Conservation (phyloP, 2,113 vertebrate species). For the Neotragus pygmaeus region DNA sequence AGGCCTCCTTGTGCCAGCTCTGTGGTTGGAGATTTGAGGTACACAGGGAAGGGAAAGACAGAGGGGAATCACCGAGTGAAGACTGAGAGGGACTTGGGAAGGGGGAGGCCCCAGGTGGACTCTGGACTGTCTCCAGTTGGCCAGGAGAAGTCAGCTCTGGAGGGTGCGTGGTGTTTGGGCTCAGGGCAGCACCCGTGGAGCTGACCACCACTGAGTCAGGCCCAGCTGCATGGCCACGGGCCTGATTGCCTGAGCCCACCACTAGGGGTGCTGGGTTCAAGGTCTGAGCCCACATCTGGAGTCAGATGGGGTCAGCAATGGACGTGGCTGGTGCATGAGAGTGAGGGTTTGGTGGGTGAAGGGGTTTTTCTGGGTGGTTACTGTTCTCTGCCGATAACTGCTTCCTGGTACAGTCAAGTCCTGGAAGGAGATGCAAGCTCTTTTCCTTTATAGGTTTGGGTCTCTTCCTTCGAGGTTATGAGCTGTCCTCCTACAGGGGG, state of each 20-base stretch:
- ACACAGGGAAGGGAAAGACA: not conserved
- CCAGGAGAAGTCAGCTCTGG: not conserved
- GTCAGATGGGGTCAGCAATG: not conserved
- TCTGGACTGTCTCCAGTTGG: not conserved
- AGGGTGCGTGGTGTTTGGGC: not conserved
- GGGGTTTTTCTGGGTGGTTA: not conserved
- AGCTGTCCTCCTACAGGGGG: not conserved
- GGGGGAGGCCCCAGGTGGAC: not conserved
- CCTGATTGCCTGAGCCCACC: not conserved
- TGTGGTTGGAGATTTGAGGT: not conserved
- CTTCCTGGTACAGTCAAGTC: rapidly evolving
- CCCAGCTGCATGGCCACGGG: not conserved
- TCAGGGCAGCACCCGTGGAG: rapidly evolving
- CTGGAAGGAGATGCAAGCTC: not conserved
- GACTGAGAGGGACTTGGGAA: not conserved
- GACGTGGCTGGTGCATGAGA: not conserved
- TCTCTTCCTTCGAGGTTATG: not conserved
- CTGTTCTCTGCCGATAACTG: rapidly evolving
- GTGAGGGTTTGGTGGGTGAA: not conserved
- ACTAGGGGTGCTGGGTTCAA: not conserved
- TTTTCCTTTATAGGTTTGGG: not conserved
- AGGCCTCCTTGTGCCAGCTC: not conserved
- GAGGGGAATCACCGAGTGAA: rapidly evolving
- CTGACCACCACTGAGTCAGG: not conserved
- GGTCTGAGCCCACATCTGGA: conserved; percentile 4